phyloP scores from a whole-genome alignment of 2,888 invertebrate species.

The Leptinotarsa peninsularis region DNA sequence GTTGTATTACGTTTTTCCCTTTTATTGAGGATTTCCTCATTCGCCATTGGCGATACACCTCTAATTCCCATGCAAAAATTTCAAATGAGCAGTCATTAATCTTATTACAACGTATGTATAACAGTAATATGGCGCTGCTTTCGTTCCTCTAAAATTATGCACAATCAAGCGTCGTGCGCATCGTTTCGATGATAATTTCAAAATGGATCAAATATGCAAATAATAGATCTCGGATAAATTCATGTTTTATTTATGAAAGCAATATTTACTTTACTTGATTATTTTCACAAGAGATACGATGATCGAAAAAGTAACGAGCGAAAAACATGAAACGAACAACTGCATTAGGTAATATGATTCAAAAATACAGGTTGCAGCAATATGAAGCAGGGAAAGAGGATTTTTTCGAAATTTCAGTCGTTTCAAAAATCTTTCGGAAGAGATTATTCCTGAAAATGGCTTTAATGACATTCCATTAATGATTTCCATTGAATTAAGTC shows the following conservation, averaged over 20 bases:
- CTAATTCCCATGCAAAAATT: conserved; percentile 42
- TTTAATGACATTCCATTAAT: too few species aligned
- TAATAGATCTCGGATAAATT: conserved; percentile 65
- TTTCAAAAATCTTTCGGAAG: not conserved
- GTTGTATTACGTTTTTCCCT: conserved; percentile 36
- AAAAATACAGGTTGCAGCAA: conserved; percentile 11
- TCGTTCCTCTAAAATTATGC: conserved; percentile 43
- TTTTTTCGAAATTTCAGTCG: not conserved
- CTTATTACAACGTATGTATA: conserved; percentile 47
- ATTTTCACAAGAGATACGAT: conserved; percentile 58
- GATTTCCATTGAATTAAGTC: too few species aligned
- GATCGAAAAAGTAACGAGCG: conserved; percentile 60
- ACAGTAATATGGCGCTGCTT: conserved; percentile 43
- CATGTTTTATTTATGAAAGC: conserved; percentile 66
- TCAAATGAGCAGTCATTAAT: conserved; percentile 46
- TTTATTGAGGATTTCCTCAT: conserved; percentile 41
- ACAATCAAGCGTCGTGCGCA: conserved; percentile 47
- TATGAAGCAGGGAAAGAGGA: not conserved
- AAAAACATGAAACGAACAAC: conserved; percentile 59
- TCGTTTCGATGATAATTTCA: conserved; percentile 54
- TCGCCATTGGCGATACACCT: conserved; percentile 37
- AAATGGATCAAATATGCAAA: conserved; percentile 67
- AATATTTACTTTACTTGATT: conserved; percentile 67
- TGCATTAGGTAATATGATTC: conserved; percentile 54
- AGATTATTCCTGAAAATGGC: too few species aligned